Base-by-base conservation (phyloP, 30 jellyfish, hydroid and myxozoan species). In the Sanderia malayensis region DNA sequence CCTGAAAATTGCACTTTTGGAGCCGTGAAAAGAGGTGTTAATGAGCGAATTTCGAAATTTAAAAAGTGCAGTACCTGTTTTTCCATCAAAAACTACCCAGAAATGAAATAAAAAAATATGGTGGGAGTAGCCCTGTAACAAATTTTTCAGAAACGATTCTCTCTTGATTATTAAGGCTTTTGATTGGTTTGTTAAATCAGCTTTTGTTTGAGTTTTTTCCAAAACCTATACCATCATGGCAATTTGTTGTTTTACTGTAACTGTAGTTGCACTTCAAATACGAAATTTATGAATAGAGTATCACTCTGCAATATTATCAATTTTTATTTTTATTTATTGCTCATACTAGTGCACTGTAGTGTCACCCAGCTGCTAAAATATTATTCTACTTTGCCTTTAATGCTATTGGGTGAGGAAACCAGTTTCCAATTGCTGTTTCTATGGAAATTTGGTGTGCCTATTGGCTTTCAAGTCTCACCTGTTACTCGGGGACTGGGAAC, bases 141-240 rank as follows among this genome's bases (percentile, higher is more conserved):
- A 59, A 59, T 23, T 59, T 59, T 29, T 59, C 71, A 32, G 71
- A 59, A 59, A 59, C 71, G 15, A 59, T 59, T 32, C 71, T 59
- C 71, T 59, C 44, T 32, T 59, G 71, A 59, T 20, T 20, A 20
- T 29, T 59, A 18, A 59, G 33, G 29, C 4, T 59, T 18, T 20
- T 59, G n/a, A 32, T 22, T 20, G 71, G 29, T 59, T 59, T 29
- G 29, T 59, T 20, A 20, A 59, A 32, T 20, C 44, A 55, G 33
- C 15, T 59, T 0, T 59, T 59, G 33, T 59, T n/a, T 41, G 55
- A 41, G 55, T 41, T 41, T 41, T 8, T 6, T 15, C 15, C 8
- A 41, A 41, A 6, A 41, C 8, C 55, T 41, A 41, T 41, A 41
- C 55, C 55, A 41, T 41, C 55, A 41, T 41, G 11, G 55, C 15